These are phyloP conservation scores for Onychomys leucogaster DNA, from an alignment of 2,797 vertebrate genomes.

Conservation along the genomic window DNA sequence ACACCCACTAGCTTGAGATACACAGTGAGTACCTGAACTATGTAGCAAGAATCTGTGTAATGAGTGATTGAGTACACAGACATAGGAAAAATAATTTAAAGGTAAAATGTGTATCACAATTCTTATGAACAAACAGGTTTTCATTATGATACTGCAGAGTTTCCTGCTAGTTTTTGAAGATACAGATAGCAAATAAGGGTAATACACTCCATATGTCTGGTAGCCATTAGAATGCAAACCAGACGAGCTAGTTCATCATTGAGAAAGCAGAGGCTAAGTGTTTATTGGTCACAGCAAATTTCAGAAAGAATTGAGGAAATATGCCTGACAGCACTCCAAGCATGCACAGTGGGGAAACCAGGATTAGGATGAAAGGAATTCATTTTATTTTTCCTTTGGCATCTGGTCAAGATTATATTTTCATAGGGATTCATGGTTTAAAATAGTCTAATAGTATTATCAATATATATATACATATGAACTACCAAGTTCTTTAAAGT, in stretches of 20 bases:
- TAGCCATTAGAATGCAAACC: neutral
- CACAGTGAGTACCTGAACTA: neutral
- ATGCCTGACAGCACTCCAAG: neutral
- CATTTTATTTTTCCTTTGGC: slow-evolving; percentile 43
- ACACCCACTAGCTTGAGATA: neutral
- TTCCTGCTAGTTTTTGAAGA: slow-evolving; percentile 26
- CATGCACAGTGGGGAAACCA: neutral
- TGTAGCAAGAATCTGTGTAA: neutral
- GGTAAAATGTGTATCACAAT: slow-evolving; percentile 4
- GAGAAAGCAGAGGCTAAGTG: neutral
- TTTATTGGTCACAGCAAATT: neutral
- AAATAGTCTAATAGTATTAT: neutral
- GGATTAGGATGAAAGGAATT: neutral
- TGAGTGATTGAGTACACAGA: neutral
- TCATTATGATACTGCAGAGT: neutral
- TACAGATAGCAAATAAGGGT: slow-evolving; percentile 8
- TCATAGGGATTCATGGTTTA: neutral
- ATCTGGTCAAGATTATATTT: neutral
- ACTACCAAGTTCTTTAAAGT: neutral
- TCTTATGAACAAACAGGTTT: neutral
- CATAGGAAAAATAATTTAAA: neutral
- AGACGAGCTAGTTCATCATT: neutral
- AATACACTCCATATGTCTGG: neutral
- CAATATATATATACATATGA: neutral
- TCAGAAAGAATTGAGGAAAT: neutral